These are phyloP conservation scores for Cyclura pinguis DNA, from an alignment of 2,797 vertebrate species.

Conservation along the genomic window DNA sequence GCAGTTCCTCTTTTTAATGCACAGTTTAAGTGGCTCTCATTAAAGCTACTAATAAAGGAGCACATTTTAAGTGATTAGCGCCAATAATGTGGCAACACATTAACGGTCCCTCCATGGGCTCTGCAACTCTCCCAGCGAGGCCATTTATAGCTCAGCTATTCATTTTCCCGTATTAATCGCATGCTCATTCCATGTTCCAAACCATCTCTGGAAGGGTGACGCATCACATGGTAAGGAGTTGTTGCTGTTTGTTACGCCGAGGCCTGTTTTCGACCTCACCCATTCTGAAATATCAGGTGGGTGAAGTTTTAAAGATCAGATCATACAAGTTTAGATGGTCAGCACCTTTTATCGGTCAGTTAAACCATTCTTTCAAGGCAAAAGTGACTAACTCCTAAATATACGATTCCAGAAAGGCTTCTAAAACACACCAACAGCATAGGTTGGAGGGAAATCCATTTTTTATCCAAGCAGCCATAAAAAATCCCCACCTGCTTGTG, in stretches of 20 bases:
- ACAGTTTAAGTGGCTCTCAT: constrained; percentile 81
- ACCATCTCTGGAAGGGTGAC: constrained; percentile 16
- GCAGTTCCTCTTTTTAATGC: constrained; percentile 80
- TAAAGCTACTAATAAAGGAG: constrained; percentile 80
- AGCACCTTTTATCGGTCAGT: neutral
- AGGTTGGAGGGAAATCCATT: neutral
- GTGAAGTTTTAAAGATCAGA: neutral
- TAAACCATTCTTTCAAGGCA: neutral
- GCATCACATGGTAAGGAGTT: neutral
- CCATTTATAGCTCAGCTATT: constrained; percentile 72
- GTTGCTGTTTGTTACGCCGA: fast-evolving
- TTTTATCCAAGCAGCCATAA: neutral
- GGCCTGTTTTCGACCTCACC: neutral
- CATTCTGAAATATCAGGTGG: neutral
- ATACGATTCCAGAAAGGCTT: neutral
- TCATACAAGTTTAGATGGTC: neutral
- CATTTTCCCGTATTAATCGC: constrained; percentile 74
- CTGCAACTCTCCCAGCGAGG: constrained; percentile 71
- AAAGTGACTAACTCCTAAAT: neutral
- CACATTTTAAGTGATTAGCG: constrained; percentile 80
- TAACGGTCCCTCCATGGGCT: constrained; percentile 72
- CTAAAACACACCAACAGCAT: neutral
- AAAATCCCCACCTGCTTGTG: neutral
- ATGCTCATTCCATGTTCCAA: constrained; percentile 37
- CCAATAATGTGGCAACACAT: constrained; percentile 76